These are phyloP conservation scores for Lynx canadensis DNA, from an alignment of 2,113 vertebrate species.

Conservation along the genomic window DNA sequence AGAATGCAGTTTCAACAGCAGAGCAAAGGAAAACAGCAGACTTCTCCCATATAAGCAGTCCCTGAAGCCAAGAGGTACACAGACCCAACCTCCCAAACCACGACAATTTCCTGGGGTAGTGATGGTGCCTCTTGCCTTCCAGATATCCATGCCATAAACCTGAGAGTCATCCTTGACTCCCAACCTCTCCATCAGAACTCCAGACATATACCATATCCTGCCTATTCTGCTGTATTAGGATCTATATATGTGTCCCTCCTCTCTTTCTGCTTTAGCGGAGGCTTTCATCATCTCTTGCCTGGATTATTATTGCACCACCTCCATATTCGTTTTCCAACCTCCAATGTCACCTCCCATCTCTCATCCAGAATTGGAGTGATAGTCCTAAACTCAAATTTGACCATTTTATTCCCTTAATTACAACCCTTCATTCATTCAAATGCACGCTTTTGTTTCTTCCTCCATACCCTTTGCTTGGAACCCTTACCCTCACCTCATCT, in stretches of 20 bases:
- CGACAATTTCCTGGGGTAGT: not conserved
- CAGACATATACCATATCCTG: not conserved
- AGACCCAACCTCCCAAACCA: not conserved
- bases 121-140: not conserved
- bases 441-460: not conserved
- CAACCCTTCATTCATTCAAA: not conserved
- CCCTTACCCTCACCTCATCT: not conserved
- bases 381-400: slow-evolving; percentile 30
- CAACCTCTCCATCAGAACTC: not conserved
- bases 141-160: not conserved
- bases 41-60: not conserved
- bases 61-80: not conserved
- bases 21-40: slow-evolving; percentile 10
- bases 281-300: not conserved
- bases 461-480: not conserved
- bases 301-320: not conserved
- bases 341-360: not conserved
- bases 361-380: not conserved
- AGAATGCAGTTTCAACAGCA: not conserved
- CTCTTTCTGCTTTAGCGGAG: not conserved
- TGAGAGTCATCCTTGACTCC: not conserved
- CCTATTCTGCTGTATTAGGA: not conserved
- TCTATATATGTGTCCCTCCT: not conserved
- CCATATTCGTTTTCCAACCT: not conserved
- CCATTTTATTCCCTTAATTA: slow-evolving; percentile 41